These are phyloP conservation scores for Microdon myrmicae DNA, from an alignment of 2,888 invertebrate species.

Conservation along the genomic window DNA sequence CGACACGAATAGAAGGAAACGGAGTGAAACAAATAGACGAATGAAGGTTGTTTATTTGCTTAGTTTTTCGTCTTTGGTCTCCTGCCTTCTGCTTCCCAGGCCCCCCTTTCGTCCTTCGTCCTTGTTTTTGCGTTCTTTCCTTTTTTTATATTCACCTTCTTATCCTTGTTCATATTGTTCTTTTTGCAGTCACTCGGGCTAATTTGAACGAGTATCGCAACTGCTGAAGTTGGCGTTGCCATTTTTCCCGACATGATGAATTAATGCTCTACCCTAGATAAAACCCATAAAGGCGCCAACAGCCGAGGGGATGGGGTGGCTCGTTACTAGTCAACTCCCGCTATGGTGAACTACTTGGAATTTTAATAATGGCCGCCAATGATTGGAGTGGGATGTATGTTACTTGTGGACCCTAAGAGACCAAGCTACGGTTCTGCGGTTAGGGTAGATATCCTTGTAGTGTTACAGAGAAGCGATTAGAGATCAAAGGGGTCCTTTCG, in stretches of 20 bases:
- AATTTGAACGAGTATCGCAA: conserved; percentile 30
- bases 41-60: conserved; percentile 38
- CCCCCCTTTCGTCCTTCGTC: too few species aligned
- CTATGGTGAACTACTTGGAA: conserved; percentile 37
- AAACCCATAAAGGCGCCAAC: conserved; percentile 43
- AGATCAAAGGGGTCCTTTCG: background rate
- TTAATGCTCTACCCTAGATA: conserved; percentile 50
- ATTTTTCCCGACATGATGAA: conserved; percentile 34
- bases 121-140: conserved; percentile 10
- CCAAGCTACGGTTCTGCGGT: too few species aligned
- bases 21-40: conserved; percentile 16
- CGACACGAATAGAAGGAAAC: conserved; percentile 1
- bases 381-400: conserved; percentile 9
- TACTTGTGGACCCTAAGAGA: too few species aligned
- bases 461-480: background rate
- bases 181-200: conserved; percentile 36
- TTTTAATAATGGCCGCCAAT: conserved; percentile 35
- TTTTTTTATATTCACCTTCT: too few species aligned
- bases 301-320: conserved; percentile 24
- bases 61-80: too few species aligned
- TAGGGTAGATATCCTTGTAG: conserved; percentile 18
- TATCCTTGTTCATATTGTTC: too few species aligned
- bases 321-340: conserved; percentile 15
- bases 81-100: too few species aligned
- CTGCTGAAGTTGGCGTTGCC: background rate